These are phyloP conservation scores for Drosophila peninsularis DNA, from an alignment of 2,888 invertebrate species.

Conservation along the genomic window DNA sequence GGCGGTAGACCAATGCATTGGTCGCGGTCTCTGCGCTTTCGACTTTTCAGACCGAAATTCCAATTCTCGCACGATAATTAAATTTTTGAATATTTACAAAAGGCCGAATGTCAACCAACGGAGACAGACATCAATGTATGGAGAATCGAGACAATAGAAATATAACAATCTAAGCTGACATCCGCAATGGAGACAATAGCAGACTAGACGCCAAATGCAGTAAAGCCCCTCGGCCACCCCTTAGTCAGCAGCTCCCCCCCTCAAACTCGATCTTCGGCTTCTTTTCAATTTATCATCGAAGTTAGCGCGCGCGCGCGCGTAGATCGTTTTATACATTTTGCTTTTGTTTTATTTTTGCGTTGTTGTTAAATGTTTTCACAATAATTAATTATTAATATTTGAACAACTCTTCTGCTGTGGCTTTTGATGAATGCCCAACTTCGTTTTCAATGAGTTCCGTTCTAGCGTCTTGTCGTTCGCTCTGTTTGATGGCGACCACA, in stretches of 20 bases:
- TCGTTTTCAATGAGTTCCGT: slow-evolving; percentile 68
- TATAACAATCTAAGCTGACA: slow-evolving; percentile 63
- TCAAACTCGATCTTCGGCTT: slow-evolving; percentile 21
- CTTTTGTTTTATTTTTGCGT: slow-evolving; percentile 23
- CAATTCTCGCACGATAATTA: slow-evolving; percentile 28
- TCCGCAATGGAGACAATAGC: slow-evolving; percentile 72
- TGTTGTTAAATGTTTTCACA: slow-evolving; percentile 63
- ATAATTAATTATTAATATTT: slow-evolving; percentile 78
- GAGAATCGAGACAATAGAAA: slow-evolving; percentile 35
- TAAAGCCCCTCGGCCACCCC: slow-evolving; percentile 5
- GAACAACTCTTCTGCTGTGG: slow-evolving; percentile 50
- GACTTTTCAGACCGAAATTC: not conserved
- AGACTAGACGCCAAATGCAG: slow-evolving; percentile 19
- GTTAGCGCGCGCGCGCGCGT: slow-evolving; percentile 59
- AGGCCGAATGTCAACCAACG: slow-evolving; percentile 31
- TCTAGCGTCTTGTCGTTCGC: slow-evolving; percentile 24
- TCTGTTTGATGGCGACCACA: slow-evolving; percentile 60
- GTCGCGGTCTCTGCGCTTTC: slow-evolving; percentile 23
- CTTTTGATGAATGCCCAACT: slow-evolving; percentile 71
- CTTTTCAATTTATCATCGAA: slow-evolving; percentile 60
- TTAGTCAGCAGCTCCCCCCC: slow-evolving; percentile 10
- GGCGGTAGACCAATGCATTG: slow-evolving; percentile 51
- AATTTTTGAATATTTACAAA: slow-evolving; percentile 33
- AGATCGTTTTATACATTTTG: slow-evolving; percentile 23
- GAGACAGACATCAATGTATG: not conserved